A percentile compares a stretch with the other conserved stretches of the same genome.
Evolutionary conservation across 2,797 vertebrate genomes (phyloP).

Genomic region (Pseudopleuronectes americanus): DNA sequence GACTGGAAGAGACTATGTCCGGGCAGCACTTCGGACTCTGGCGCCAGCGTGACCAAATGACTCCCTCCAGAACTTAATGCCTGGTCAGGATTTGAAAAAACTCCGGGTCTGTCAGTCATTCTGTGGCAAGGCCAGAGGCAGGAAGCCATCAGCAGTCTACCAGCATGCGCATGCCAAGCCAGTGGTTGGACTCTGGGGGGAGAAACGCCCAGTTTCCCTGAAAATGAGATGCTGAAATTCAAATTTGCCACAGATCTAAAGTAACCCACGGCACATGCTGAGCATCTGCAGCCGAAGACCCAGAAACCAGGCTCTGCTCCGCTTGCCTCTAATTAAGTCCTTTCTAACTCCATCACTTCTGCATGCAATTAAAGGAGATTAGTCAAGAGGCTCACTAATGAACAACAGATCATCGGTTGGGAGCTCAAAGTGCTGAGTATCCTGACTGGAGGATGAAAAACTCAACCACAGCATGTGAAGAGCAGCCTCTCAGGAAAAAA

Average conservation of each 20-base stretch:
- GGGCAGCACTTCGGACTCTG: constrained; percentile 80
- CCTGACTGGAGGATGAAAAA: constrained; percentile 66
- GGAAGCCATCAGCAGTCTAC: constrained; percentile 76
- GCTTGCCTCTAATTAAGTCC: constrained; percentile 83
- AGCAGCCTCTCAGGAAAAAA: constrained; percentile 68
- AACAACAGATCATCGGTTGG: constrained; percentile 82
- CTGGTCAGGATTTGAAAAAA: constrained; percentile 77
- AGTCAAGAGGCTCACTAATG: constrained; percentile 78
- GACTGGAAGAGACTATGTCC: constrained; percentile 82
- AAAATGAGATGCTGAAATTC: constrained; percentile 79
- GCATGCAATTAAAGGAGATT: constrained; percentile 81
- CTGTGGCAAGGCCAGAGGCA: constrained; percentile 77
- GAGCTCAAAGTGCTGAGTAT: constrained; percentile 63
- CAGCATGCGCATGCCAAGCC: constrained; percentile 72
- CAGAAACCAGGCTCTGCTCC: constrained; percentile 70
- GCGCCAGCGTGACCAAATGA: constrained; percentile 79
- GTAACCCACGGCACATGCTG: constrained; percentile 70
- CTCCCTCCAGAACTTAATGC: constrained; percentile 81
- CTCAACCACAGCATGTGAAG: constrained; percentile 61
- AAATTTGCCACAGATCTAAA: constrained; percentile 72
- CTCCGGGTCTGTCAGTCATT: constrained; percentile 73
- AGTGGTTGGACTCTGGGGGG: constrained; percentile 68
- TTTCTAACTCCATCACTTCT: constrained; percentile 78
- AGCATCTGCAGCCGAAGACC: constrained; percentile 75
- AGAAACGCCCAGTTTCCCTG: constrained; percentile 78